These are phyloP conservation scores for Dendrolimus houi DNA, from an alignment of 2,888 invertebrate species.

Conservation along the genomic window DNA sequence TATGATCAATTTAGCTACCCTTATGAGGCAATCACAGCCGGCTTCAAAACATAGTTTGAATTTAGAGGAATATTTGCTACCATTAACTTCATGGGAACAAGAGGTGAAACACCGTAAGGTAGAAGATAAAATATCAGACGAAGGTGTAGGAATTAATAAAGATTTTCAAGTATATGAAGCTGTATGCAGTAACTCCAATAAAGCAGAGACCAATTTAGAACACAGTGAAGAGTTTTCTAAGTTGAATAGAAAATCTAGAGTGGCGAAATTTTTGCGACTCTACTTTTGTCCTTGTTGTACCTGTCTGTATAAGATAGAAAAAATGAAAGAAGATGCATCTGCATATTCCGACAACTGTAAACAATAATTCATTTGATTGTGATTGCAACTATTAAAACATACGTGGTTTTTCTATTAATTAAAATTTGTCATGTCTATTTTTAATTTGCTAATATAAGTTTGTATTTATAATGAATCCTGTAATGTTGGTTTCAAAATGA, in stretches of 20 bases:
- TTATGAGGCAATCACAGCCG: conserved; percentile 57
- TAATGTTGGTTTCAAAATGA: no score
- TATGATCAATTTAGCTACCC: conserved; percentile 75
- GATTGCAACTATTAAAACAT: no score
- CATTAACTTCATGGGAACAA: conserved; percentile 75
- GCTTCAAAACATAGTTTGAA: conserved; percentile 49
- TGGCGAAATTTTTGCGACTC: conserved; percentile 55
- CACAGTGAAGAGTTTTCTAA: conserved; percentile 21
- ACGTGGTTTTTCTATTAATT: no score
- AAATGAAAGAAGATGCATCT: conserved; percentile 30
- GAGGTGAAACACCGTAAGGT: conserved; percentile 20
- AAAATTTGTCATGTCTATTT: no score
- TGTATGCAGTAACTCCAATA: conserved; percentile 15
- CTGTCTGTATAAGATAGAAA: conserved; percentile 58
- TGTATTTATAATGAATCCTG: no score
- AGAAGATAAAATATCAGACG: conserved; percentile 14
- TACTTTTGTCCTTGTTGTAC: conserved; percentile 67
- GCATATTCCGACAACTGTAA: no score
- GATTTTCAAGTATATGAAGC: conserved; percentile 15
- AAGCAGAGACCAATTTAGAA: conserved; percentile 20
- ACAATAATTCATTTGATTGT: no score
- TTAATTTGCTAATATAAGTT: no score
- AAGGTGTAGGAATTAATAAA: conserved; percentile 7
- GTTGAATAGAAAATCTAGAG: conserved; percentile 39
- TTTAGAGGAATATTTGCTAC: conserved; percentile 70